Evolutionary conservation across 2,113 vertebrate genomes (phyloP).

Genomic region (Archilochus colubris): DNA sequence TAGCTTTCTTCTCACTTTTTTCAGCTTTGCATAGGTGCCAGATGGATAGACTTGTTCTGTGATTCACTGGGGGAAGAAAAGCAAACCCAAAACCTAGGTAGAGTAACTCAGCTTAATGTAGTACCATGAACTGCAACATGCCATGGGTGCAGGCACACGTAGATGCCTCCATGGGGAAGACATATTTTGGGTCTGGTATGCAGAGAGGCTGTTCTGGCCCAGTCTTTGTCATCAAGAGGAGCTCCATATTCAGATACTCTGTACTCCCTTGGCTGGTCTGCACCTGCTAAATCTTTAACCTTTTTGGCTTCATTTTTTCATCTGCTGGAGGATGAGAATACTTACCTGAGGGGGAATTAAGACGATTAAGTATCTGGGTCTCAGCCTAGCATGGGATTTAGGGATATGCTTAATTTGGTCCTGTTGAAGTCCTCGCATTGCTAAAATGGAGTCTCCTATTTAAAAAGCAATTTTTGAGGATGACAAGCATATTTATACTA

Average conservation of each 20-base stretch:
- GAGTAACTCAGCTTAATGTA: not conserved
- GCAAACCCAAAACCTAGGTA: not conserved
- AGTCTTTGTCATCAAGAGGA: not conserved
- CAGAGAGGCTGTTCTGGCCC: not conserved
- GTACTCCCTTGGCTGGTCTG: not conserved
- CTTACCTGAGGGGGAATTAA: slow-evolving; percentile 10
- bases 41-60: not conserved
- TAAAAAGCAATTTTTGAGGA: not conserved
- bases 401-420: not conserved
- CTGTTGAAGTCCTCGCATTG: not conserved
- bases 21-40: not conserved
- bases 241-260: not conserved
- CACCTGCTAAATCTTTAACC: not conserved
- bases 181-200: not conserved
- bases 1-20: not conserved
- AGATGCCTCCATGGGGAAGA: not conserved
- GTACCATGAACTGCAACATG: fast-evolving
- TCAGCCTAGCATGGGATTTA: slow-evolving; percentile 35
- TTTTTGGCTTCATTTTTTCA: not conserved
- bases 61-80: not conserved
- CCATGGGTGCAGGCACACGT: fast-evolving
- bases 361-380: not conserved
- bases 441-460: not conserved
- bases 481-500: not conserved
- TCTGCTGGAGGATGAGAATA: not conserved